Conservation (phyloP, 2,113 vertebrate species). For the Lepus europaeus region DNA sequence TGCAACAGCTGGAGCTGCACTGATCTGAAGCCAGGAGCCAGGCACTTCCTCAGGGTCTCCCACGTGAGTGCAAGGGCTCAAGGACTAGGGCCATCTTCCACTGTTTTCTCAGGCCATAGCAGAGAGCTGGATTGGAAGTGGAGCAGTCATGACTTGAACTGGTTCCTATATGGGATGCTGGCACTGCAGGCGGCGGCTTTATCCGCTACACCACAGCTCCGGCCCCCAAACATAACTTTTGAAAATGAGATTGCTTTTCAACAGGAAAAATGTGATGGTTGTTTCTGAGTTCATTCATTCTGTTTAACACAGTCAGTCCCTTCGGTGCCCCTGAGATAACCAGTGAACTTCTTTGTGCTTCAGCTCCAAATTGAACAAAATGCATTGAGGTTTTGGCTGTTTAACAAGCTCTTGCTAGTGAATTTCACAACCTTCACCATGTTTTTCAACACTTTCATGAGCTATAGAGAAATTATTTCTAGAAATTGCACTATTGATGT, state of each 20-base stretch:
- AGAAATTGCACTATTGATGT: not conserved
- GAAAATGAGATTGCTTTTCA: conserved; percentile 48
- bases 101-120: no score
- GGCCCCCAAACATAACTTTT: not conserved
- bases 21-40: no score
- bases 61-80: no score
- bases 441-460: not conserved
- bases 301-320: not conserved
- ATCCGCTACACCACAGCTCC: no score
- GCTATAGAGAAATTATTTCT: not conserved
- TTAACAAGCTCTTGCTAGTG: not conserved
- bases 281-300: not conserved
- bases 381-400: not conserved
- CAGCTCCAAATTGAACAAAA: not conserved
- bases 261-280: conserved; percentile 36
- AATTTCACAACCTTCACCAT: not conserved
- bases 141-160: no score
- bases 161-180: no score
- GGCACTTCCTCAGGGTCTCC: no score
- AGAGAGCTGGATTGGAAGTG: no score
- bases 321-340: not conserved
- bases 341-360: not conserved
- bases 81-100: no score
- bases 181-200: no score
- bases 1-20: no score